Evolutionary conservation across 2,797 vertebrate species (phyloP).

Genomic region (Hozukius guyotensis): DNA sequence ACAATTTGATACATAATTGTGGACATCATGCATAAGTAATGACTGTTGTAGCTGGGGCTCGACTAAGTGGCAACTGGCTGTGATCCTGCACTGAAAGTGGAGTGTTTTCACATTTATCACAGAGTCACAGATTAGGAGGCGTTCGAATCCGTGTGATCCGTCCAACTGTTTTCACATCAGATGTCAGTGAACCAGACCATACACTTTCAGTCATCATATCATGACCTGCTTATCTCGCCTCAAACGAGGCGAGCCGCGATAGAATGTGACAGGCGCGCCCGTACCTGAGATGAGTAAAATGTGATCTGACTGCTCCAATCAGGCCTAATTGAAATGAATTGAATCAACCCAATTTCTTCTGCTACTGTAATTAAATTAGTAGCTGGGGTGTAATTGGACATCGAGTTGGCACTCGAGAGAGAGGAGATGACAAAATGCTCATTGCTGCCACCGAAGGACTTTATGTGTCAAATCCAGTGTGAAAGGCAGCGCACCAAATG

Average conservation of each 20-base stretch:
- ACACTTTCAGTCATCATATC: constrained; percentile 52
- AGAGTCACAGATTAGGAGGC: constrained; percentile 43
- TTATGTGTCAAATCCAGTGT: constrained; percentile 72
- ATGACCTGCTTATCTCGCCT: constrained; percentile 29
- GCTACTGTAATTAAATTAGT: constrained; percentile 81
- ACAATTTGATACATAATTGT: constrained; percentile 76
- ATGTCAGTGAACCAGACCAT: constrained; percentile 9
- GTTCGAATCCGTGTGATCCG: constrained; percentile 29
- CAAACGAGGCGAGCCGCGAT: constrained; percentile 29
- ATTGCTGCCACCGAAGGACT: constrained; percentile 67
- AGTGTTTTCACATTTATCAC: constrained; percentile 53
- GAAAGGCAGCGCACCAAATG: constrained; percentile 52
- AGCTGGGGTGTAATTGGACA: constrained; percentile 74
- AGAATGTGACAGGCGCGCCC: constrained; percentile 46
- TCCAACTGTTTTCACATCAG: constrained; percentile 3
- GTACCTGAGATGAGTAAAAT: constrained; percentile 74
- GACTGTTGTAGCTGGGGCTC: constrained; percentile 78
- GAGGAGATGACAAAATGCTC: constrained; percentile 76
- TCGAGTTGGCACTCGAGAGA: constrained; percentile 71
- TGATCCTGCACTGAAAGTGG: constrained; percentile 65
- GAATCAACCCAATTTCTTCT: constrained; percentile 78
- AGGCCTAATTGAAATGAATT: constrained; percentile 77
- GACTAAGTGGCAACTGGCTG: constrained; percentile 84
- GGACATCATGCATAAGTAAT: constrained; percentile 84
- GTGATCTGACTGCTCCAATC: constrained; percentile 72